Percentiles rank a stretch among this genome's conserved stretches.
phyloP scores from a whole-genome alignment of 2,113 vertebrate genomes.

The Dinomys branickii region DNA sequence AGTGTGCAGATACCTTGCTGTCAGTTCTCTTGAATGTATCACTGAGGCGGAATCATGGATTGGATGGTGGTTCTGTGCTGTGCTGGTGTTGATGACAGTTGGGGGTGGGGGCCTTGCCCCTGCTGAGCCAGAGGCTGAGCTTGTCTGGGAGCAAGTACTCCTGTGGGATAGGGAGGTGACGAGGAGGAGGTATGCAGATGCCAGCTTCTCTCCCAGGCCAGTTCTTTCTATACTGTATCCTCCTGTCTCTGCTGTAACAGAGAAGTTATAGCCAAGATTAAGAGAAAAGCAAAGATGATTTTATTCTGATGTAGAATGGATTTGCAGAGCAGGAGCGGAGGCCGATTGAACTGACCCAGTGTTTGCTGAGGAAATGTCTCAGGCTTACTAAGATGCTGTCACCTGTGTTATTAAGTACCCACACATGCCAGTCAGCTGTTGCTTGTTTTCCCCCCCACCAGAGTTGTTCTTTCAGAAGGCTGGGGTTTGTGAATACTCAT shows the following conservation, averaged over 20 bases:
- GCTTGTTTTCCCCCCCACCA: neutral
- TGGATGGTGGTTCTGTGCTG: fast-evolving
- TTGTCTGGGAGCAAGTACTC: neutral
- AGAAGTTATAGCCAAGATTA: neutral
- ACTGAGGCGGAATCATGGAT: fast-evolving
- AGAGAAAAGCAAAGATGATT: neutral
- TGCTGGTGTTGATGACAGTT: neutral
- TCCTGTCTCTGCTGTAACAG: neutral
- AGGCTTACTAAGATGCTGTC: neutral
- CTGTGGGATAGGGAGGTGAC: too few relatives aligned
- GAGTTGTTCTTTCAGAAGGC: neutral
- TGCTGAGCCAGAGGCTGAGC: neutral
- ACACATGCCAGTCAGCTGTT: neutral
- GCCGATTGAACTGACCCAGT: too few relatives aligned
- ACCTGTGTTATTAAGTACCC: neutral
- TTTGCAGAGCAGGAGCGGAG: neutral
- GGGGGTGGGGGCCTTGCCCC: neutral
- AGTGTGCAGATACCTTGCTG: neutral
- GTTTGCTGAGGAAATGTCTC: neutral
- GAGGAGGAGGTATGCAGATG: neutral
- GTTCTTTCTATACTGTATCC: neutral
- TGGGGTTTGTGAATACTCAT: neutral
- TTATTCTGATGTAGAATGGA: neutral
- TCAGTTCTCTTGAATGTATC: neutral
- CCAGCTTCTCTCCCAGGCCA: fast-evolving